phyloP scores from a whole-genome alignment of 2,888 invertebrate genomes.

The Tachystola acroxantha region DNA sequence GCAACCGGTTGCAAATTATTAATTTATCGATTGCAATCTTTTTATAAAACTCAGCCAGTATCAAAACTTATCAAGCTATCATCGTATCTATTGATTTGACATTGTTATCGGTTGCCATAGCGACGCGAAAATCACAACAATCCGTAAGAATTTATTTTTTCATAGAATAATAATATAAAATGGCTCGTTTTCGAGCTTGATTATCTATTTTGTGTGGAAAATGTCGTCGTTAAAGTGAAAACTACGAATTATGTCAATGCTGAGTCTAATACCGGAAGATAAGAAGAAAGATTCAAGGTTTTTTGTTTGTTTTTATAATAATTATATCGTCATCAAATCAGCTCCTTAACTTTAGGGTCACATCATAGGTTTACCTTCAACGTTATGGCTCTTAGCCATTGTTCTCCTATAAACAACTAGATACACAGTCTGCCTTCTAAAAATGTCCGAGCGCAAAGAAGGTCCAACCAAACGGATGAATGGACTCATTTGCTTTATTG shows the following conservation, averaged over 20 bases:
- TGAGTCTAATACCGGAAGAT: slow-evolving; percentile 73
- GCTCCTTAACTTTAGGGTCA: too few species aligned
- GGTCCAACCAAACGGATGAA: too few species aligned
- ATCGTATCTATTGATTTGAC: slow-evolving; percentile 43
- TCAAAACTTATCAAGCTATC: slow-evolving; percentile 1
- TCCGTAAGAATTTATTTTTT: slow-evolving; percentile 26
- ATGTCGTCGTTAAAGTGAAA: slow-evolving; percentile 39
- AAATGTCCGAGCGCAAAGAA: too few species aligned
- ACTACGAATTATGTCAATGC: slow-evolving; percentile 54
- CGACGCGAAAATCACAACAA: slow-evolving; percentile 46
- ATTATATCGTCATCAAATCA: too few species aligned
- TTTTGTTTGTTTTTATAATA: slow-evolving; percentile 3
- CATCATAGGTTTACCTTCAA: too few species aligned
- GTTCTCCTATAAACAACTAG: too few species aligned
- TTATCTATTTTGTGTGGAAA: slow-evolving; percentile 34
- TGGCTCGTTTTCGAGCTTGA: slow-evolving; percentile 31
- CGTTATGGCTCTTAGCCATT: too few species aligned
- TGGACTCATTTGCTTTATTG: too few species aligned
- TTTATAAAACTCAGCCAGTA: slow-evolving; percentile 17
- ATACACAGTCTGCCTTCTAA: too few species aligned
- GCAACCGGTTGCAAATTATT: too few species aligned
- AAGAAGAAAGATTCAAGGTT: slow-evolving; percentile 57
- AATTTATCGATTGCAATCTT: slow-evolving; percentile 1
- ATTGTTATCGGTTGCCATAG: slow-evolving; percentile 46
- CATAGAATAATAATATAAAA: slow-evolving; percentile 15